phyloP scores from a whole-genome alignment of 1,140 invertebrate genomes.

The Calephelis nemesis region DNA sequence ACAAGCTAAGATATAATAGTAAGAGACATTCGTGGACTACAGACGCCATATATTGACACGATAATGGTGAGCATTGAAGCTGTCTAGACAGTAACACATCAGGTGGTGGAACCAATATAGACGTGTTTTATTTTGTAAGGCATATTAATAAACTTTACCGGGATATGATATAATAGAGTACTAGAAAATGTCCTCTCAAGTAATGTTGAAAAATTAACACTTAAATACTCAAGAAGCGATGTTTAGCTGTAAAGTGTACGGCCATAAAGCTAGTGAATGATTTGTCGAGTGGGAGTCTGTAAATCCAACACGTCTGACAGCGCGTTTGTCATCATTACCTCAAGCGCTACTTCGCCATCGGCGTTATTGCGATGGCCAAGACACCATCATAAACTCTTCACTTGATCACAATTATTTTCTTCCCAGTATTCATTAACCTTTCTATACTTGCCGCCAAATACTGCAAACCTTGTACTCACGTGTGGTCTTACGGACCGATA shows the following conservation, averaged over 20 bases:
- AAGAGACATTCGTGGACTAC: too few species aligned
- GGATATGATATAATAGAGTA: too few species aligned
- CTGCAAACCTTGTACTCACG: neutral
- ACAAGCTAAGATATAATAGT: too few species aligned
- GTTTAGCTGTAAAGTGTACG: neutral
- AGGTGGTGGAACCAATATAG: too few species aligned
- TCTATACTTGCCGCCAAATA: neutral
- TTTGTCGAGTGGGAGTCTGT: slow-evolving; percentile 27
- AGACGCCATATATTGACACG: too few species aligned
- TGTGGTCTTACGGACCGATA: slow-evolving; percentile 30
- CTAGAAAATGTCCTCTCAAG: too few species aligned
- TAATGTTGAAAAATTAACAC: neutral
- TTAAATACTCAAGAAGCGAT: slow-evolving; percentile 32
- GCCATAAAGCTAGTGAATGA: slow-evolving; percentile 20
- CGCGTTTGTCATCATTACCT: slow-evolving; percentile 41
- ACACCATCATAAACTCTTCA: slow-evolving; percentile 30
- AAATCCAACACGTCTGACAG: slow-evolving; percentile 33
- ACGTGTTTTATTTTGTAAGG: too few species aligned
- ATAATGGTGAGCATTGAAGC: too few species aligned
- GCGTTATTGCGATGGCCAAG: slow-evolving; percentile 25
- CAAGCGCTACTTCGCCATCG: slow-evolving; percentile 32
- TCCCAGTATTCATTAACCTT: slow-evolving; percentile 21
- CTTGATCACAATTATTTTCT: slow-evolving; percentile 19
- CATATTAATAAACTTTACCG: too few species aligned
- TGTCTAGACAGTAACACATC: too few species aligned